These are phyloP conservation scores for Heptranchias perlo DNA, from an alignment of 2,113 vertebrate species.

Conservation along the genomic window DNA sequence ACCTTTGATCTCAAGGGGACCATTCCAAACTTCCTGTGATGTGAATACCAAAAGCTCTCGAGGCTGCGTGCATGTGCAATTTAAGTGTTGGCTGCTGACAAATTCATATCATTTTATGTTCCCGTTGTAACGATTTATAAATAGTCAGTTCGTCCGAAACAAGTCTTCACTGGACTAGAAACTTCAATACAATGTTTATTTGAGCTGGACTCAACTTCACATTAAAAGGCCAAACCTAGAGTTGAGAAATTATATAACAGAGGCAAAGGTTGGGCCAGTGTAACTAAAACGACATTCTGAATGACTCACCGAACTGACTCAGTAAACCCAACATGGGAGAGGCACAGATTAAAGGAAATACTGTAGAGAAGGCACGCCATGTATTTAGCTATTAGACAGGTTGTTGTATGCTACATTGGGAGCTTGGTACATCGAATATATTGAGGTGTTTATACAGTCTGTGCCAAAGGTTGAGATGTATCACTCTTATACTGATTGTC, in stretches of 20 bases:
- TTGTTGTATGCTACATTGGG: not conserved
- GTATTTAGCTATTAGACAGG: not conserved
- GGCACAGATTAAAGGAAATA: not conserved
- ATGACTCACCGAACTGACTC: not conserved
- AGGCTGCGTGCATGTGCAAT: not conserved
- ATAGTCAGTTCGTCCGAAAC: not conserved
- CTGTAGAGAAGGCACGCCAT: not conserved
- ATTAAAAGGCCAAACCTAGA: not conserved
- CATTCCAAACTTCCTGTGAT: not conserved
- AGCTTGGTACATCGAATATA: not conserved
- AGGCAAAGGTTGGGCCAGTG: not conserved
- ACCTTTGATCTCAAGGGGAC: not conserved
- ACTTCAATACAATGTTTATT: not conserved
- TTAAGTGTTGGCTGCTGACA: not conserved
- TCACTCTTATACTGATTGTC: not conserved
- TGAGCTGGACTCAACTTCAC: not conserved
- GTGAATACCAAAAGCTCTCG: not conserved
- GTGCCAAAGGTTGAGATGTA: not conserved
- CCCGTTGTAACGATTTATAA: not conserved
- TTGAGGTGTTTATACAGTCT: not conserved
- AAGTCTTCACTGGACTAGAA: not conserved
- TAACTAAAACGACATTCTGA: not conserved
- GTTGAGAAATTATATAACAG: not conserved
- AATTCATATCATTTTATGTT: not conserved
- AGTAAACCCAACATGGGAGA: not conserved